Conservation (phyloP, 2,797 vertebrate genomes). For the Zalophus californianus region DNA sequence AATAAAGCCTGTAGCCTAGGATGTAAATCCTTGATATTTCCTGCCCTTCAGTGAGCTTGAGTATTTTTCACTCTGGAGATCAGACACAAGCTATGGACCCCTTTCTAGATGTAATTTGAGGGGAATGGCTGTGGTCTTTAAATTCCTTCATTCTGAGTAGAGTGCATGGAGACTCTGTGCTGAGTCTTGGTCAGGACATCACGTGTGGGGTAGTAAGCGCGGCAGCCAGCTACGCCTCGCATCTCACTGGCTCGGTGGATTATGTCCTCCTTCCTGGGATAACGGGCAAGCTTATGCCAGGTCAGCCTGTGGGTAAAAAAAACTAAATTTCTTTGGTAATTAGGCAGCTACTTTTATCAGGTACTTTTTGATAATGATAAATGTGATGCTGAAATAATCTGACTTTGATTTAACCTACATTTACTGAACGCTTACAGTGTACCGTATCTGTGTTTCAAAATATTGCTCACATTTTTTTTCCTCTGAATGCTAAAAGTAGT, state of each 20-base stretch:
- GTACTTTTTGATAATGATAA: neutral
- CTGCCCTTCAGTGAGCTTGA: neutral
- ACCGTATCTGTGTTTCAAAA: neutral
- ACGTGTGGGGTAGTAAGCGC: neutral
- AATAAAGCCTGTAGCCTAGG: neutral
- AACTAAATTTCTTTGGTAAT: neutral
- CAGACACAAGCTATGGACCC: neutral
- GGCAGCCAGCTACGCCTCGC: accelerated
- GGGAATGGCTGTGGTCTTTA: neutral
- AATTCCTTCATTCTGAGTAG: neutral
- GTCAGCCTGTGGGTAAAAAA: neutral
- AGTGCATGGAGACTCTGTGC: neutral
- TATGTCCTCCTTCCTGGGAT: neutral
- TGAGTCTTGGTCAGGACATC: neutral
- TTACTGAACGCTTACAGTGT: neutral
- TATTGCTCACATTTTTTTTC: neutral
- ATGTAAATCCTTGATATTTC: neutral
- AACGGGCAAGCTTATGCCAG: neutral
- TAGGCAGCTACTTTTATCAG: neutral
- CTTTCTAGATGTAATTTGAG: neutral
- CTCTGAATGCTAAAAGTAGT: neutral
- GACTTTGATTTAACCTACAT: neutral
- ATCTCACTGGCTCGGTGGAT: neutral
- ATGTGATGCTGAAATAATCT: neutral
- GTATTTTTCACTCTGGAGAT: neutral